phyloP scores from a whole-genome alignment of 2,797 vertebrate species.

The Sebastes glaucus region DNA sequence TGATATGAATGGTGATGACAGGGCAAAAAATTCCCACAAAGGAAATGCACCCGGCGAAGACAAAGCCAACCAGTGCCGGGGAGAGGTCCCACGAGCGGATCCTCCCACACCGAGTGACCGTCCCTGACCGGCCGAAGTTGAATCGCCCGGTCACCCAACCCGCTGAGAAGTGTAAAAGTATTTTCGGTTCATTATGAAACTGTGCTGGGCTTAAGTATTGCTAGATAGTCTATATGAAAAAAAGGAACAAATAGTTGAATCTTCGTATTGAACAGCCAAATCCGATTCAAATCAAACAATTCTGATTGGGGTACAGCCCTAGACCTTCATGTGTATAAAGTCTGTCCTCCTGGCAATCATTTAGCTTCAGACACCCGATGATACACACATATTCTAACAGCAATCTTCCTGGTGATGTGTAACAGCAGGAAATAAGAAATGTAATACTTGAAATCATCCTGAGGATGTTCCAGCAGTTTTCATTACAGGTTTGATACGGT shows the following conservation, averaged over 20 bases:
- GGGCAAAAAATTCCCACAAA: neutral
- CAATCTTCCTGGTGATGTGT: neutral
- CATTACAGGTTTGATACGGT: neutral
- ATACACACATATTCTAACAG: neutral
- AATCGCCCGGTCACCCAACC: no score
- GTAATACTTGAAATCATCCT: neutral
- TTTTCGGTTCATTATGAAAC: no score
- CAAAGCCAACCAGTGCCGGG: no score
- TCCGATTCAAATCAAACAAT: neutral
- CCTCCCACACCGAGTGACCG: no score
- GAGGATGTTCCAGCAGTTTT: neutral
- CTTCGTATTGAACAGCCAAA: neutral
- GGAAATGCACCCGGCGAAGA: no score
- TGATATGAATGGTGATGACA: neutral
- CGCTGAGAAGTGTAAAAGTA: no score
- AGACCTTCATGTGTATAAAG: neutral
- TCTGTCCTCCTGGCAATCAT: neutral
- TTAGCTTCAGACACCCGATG: neutral
- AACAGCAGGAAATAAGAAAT: neutral
- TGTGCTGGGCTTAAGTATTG: neutral
- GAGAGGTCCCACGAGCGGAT: no score
- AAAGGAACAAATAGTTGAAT: neutral
- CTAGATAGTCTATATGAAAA: neutral
- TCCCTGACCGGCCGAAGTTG: no score
- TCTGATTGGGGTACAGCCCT: neutral